These are phyloP conservation scores for Idaea biselata DNA, from an alignment of 2,888 invertebrate species.

Conservation along the genomic window DNA sequence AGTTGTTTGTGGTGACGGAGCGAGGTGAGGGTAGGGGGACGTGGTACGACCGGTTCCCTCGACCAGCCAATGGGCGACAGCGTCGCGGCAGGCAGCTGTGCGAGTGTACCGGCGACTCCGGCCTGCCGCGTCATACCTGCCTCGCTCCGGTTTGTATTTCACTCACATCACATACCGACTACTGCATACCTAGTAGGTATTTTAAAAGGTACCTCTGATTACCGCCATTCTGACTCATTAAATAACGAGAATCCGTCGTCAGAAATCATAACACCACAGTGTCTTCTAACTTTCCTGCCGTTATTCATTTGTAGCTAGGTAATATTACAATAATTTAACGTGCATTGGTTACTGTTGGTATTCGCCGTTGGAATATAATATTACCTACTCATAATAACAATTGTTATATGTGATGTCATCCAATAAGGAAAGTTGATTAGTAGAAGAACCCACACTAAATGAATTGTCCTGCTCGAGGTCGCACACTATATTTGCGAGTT, in stretches of 20 bases:
- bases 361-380: conserved; percentile 31
- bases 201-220: conserved; percentile 64
- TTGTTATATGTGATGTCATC: conserved; percentile 39
- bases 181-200: conserved; percentile 47
- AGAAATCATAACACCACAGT: conserved; percentile 24
- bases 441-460: conserved; percentile 18
- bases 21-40: conserved; percentile 44
- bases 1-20: conserved; percentile 63
- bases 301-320: not conserved
- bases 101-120: conserved; percentile 48
- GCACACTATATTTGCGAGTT: conserved; percentile 9
- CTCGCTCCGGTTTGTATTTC: conserved; percentile 54
- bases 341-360: conserved; percentile 37
- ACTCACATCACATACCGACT: conserved; percentile 56
- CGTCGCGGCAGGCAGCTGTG: conserved; percentile 71
- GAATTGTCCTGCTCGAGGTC: conserved; percentile 10
- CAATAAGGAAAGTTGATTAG: conserved; percentile 24
- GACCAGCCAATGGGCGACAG: conserved; percentile 63
- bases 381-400: conserved; percentile 24
- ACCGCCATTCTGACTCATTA: conserved; percentile 51
- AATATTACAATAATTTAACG: not conserved
- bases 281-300: conserved; percentile 4
- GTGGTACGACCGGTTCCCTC: conserved; percentile 66
- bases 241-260: conserved; percentile 37
- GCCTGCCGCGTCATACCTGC: conserved; percentile 65